Conservation (phyloP, 2,888 invertebrate genomes). For the Lepidonotus clava region DNA sequence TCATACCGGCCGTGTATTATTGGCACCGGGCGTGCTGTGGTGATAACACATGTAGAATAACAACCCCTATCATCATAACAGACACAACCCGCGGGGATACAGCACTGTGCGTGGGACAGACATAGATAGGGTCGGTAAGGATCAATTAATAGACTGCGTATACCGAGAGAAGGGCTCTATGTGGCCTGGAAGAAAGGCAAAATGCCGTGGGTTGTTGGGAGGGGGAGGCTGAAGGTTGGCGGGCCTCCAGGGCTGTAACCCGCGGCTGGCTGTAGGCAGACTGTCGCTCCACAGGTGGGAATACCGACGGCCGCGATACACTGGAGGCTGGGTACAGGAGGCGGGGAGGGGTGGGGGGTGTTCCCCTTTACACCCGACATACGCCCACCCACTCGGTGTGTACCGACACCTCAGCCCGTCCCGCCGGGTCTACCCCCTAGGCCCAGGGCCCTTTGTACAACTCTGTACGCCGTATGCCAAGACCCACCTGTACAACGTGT, state of each 20-base stretch:
- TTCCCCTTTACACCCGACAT: background rate
- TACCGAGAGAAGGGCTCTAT: background rate
- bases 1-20: too few relatives aligned
- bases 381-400: background rate
- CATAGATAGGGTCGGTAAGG: too few relatives aligned
- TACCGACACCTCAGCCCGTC: background rate
- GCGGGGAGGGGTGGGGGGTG: background rate
- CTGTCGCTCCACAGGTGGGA: constrained; percentile 24
- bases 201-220: background rate
- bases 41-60: too few relatives aligned
- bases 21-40: too few relatives aligned
- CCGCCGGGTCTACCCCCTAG: background rate
- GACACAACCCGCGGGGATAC: too few relatives aligned
- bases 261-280: background rate
- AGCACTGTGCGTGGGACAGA: too few relatives aligned
- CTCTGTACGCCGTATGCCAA: too few relatives aligned
- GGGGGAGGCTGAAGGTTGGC: background rate
- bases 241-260: constrained; percentile 14
- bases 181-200: background rate
- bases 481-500: too few relatives aligned
- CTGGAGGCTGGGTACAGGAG: too few relatives aligned
- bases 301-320: constrained; percentile 15
- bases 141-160: too few relatives aligned
- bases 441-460: background rate
- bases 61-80: too few relatives aligned